phyloP scores from a whole-genome alignment of 2,888 invertebrate species.

The Dusona sp. region DNA sequence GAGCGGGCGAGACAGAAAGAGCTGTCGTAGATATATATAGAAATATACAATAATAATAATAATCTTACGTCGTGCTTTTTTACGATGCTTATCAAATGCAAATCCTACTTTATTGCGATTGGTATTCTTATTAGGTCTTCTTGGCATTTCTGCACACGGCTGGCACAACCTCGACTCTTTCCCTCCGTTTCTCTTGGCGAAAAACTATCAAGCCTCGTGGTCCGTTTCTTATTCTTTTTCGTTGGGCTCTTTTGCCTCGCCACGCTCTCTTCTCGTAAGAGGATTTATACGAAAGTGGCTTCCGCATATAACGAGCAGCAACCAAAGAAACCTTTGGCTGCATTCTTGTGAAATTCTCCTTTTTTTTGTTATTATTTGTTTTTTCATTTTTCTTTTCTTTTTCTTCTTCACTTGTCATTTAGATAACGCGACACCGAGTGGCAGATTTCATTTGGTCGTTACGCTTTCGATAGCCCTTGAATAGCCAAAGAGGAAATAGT shows the following conservation, averaged over 20 bases:
- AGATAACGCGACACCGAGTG: conserved; percentile 60
- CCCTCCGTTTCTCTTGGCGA: neutral
- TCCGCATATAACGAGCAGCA: conserved; percentile 70
- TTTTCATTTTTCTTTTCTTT: neutral
- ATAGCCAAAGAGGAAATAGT: conserved; percentile 7
- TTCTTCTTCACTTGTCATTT: conserved; percentile 51
- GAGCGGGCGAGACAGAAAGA: conserved; percentile 21
- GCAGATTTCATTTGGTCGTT: conserved; percentile 41
- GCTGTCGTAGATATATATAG: conserved; percentile 55
- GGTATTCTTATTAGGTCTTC: conserved; percentile 72
- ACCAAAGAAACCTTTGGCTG: conserved; percentile 49
- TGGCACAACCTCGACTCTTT: conserved; percentile 32
- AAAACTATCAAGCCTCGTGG: conserved; percentile 57
- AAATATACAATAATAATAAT: conserved; percentile 65
- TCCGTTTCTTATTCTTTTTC: conserved; percentile 45
- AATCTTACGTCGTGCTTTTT: conserved; percentile 80
- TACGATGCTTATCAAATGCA: conserved; percentile 83
- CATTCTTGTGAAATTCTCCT: conserved; percentile 50
- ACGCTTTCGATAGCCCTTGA: conserved; percentile 36
- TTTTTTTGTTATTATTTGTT: conserved; percentile 23
- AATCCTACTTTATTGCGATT: conserved; percentile 84
- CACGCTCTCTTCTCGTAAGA: conserved; percentile 70
- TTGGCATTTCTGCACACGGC: conserved; percentile 48
- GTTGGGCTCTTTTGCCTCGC: conserved; percentile 37
- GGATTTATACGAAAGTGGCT: conserved; percentile 78